Evolutionary conservation across 2,797 vertebrate genomes (phyloP).

Genomic region (Pseudopleuronectes americanus): DNA sequence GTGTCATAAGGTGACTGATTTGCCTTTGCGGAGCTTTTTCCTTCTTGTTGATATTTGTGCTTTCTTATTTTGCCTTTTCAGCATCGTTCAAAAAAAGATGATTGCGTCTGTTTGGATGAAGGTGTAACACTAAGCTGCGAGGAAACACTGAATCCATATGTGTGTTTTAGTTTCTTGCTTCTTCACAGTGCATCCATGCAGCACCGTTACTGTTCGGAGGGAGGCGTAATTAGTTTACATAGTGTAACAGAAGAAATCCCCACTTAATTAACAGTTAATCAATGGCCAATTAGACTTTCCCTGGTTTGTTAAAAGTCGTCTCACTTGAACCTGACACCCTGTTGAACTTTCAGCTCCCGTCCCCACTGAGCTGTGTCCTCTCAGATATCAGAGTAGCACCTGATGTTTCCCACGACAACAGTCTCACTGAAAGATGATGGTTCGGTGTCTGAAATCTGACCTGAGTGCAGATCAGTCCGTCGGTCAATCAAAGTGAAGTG

Average conservation of each 20-base stretch:
- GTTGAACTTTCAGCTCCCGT: slow-evolving; percentile 31
- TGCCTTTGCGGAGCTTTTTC: no score
- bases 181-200: not conserved
- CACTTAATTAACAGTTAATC: slow-evolving; percentile 41
- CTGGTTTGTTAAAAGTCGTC: slow-evolving; percentile 22
- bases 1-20: no score
- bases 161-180: slow-evolving; percentile 13
- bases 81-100: slow-evolving; percentile 2
- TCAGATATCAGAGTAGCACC: slow-evolving; percentile 20
- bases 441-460: slow-evolving; percentile 52
- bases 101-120: slow-evolving; percentile 29
- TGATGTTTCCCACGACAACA: slow-evolving; percentile 29
- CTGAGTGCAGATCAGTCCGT: slow-evolving; percentile 36
- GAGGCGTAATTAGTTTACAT: slow-evolving; percentile 22
- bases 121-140: slow-evolving; percentile 37
- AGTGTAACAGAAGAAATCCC: slow-evolving; percentile 31
- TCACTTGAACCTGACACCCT: slow-evolving; percentile 31
- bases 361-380: slow-evolving; percentile 15
- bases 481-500: slow-evolving; percentile 54
- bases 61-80: slow-evolving; percentile 7
- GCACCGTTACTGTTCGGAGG: not conserved
- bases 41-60: slow-evolving; percentile 1
- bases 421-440: slow-evolving; percentile 28
- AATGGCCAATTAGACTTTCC: slow-evolving; percentile 30
- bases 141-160: slow-evolving; percentile 20